A percentile compares a stretch with the other conserved stretches of the same genome.
Evolutionary conservation across 2,113 vertebrate species (phyloP).

Genomic region (Clarias macrocephalus): DNA sequence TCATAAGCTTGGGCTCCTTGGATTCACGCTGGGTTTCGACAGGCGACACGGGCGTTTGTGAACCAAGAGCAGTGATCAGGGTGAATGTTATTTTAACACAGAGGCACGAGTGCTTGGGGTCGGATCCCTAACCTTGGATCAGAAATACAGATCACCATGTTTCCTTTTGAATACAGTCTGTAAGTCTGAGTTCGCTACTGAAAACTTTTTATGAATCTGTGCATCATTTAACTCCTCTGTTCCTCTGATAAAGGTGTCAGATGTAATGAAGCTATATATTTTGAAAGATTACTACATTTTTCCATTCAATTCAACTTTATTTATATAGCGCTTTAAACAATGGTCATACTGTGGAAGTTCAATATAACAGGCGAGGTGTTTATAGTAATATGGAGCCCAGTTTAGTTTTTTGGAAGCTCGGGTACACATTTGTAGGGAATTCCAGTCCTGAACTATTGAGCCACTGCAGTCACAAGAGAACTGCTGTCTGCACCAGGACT

Average conservation of each 20-base stretch:
- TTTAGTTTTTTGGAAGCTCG: no score
- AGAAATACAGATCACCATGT: background rate
- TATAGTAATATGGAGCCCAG: no score
- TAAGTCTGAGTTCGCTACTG: background rate
- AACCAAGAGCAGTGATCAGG: background rate
- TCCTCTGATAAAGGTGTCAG: background rate
- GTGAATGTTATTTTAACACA: background rate
- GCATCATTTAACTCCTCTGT: background rate
- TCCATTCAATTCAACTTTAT: no score
- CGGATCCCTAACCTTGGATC: background rate
- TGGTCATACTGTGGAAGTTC: no score
- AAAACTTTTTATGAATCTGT: background rate
- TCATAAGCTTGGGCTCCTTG: slow-evolving; percentile 58
- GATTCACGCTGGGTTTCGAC: slow-evolving; percentile 33
- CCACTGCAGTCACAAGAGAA: no score
- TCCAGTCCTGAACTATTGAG: no score
- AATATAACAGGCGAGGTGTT: no score
- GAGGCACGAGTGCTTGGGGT: background rate
- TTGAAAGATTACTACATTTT: background rate
- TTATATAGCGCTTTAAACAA: no score
- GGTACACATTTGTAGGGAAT: no score
- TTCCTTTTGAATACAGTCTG: background rate
- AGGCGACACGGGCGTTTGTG: background rate
- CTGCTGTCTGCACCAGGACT: no score
- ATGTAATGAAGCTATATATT: background rate